These are phyloP conservation scores for Macrophya alboannulata DNA, from an alignment of 2,888 invertebrate species.

Conservation along the genomic window DNA sequence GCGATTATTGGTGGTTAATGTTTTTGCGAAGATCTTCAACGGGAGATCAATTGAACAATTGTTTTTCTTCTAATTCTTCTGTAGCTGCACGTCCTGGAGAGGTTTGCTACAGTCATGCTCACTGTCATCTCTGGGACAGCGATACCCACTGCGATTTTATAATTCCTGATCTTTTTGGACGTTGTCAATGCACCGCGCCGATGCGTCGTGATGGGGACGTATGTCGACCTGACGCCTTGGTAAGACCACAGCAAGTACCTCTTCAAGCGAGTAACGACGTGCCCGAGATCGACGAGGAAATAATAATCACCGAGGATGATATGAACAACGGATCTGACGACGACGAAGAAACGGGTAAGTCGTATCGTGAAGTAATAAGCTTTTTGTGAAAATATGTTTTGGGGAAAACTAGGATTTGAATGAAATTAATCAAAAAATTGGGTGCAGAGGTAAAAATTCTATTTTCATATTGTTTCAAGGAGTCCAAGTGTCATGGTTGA, in stretches of 20 bases:
- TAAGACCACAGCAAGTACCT: constrained; percentile 71
- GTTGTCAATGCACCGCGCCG: constrained; percentile 87
- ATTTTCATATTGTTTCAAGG: constrained; percentile 64
- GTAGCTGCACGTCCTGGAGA: constrained; percentile 93
- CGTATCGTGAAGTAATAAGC: not conserved
- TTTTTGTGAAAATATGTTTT: not conserved
- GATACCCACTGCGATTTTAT: constrained; percentile 94
- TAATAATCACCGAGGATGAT: constrained; percentile 52
- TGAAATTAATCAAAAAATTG: not conserved
- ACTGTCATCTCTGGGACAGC: constrained; percentile 92
- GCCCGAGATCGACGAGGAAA: constrained; percentile 36
- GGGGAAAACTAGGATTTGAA: not conserved
- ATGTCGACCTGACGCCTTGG: constrained; percentile 80
- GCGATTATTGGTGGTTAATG: not conserved
- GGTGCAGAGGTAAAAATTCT: not conserved
- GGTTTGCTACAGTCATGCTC: constrained; percentile 94
- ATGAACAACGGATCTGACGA: constrained; percentile 49
- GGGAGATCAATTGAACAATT: not conserved
- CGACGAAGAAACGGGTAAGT: constrained; percentile 39
- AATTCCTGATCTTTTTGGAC: constrained; percentile 94
- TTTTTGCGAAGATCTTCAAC: not conserved
- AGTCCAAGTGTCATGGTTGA: constrained; percentile 75
- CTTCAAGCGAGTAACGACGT: constrained; percentile 56
- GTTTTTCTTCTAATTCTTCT: constrained; percentile 68
- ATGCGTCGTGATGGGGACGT: constrained; percentile 78